phyloP scores from a whole-genome alignment of 2,888 invertebrate genomes.

The Lucinisca nassula region DNA sequence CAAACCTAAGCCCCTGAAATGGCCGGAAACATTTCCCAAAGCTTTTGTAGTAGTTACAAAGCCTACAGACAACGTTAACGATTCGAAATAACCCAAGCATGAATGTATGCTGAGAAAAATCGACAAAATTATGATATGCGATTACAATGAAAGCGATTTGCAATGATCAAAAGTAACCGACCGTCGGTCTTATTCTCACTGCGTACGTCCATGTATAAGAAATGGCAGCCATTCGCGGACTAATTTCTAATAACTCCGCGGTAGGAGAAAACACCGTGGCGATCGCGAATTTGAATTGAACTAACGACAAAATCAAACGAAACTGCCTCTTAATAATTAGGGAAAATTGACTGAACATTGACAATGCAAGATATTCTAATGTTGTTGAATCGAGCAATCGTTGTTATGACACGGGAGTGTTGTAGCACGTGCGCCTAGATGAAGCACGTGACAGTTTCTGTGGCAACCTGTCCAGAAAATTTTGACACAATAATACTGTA shows the following conservation, averaged over 20 bases:
- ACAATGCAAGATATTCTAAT: slow-evolving; percentile 64
- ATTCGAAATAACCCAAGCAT: slow-evolving; percentile 34
- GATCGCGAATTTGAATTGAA: background rate
- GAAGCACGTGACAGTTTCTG: slow-evolving; percentile 57
- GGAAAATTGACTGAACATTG: slow-evolving; percentile 67
- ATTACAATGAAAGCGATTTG: slow-evolving; percentile 40
- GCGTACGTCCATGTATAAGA: background rate
- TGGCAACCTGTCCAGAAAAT: slow-evolving; percentile 60
- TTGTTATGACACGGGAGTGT: slow-evolving; percentile 57
- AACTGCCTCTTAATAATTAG: slow-evolving; percentile 52
- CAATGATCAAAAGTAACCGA: slow-evolving; percentile 12
- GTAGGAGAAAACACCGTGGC: slow-evolving; percentile 1
- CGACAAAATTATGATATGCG: slow-evolving; percentile 49
- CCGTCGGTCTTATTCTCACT: background rate
- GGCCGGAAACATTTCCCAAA: slow-evolving; percentile 4
- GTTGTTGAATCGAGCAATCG: slow-evolving; percentile 35
- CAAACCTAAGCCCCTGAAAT: background rate
- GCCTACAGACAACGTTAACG: slow-evolving; percentile 11
- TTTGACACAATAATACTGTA: slow-evolving; percentile 54
- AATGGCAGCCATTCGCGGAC: slow-evolving; percentile 7
- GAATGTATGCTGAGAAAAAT: slow-evolving; percentile 8
- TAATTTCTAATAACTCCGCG: slow-evolving; percentile 18
- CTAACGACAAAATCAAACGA: slow-evolving; percentile 16
- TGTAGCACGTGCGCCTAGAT: slow-evolving; percentile 52
- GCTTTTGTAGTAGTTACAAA: background rate